Conservation (phyloP, 1,140 invertebrate species). For the Dinoponera quadriceps region DNA sequence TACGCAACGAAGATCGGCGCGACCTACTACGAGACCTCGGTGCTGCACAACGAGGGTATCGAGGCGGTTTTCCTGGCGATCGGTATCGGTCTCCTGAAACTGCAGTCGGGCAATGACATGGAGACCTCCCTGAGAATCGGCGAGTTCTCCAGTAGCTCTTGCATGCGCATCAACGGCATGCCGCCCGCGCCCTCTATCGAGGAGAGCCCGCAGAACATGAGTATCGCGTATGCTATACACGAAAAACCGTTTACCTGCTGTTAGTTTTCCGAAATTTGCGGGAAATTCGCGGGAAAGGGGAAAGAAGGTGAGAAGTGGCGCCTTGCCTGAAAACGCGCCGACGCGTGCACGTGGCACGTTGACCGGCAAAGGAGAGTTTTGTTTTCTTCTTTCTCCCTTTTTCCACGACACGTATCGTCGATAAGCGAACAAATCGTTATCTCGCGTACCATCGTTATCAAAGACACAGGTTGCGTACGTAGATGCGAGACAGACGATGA, state of each 20-base stretch:
- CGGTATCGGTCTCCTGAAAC: slow-evolving; percentile 87
- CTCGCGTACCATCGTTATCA: background rate
- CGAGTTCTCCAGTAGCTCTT: slow-evolving; percentile 83
- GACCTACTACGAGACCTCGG: slow-evolving; percentile 93
- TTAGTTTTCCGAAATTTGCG: slow-evolving; percentile 70
- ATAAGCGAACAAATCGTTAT: background rate
- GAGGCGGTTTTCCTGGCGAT: slow-evolving; percentile 89
- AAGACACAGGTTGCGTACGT: background rate
- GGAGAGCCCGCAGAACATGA: slow-evolving; percentile 79
- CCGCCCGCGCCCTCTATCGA: slow-evolving; percentile 75
- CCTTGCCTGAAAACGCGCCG: background rate
- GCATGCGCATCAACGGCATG: slow-evolving; percentile 68
- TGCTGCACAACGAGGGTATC: slow-evolving; percentile 91
- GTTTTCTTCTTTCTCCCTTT: background rate
- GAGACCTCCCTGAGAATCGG: slow-evolving; percentile 83
- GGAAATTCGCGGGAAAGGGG: background rate
- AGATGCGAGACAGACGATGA: background rate
- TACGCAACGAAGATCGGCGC: slow-evolving; percentile 94
- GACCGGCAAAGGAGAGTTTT: background rate
- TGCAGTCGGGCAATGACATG: slow-evolving; percentile 76
- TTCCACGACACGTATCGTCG: background rate
- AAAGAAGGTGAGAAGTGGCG: background rate
- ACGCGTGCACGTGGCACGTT: background rate
- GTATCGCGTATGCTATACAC: slow-evolving; percentile 87
- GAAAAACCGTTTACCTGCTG: slow-evolving; percentile 87